Percentiles rank a stretch among this genome's conserved stretches.
These are phyloP conservation scores for Tapirus terrestris DNA, from an alignment of 2,113 vertebrate genomes.

Conservation along the genomic window DNA sequence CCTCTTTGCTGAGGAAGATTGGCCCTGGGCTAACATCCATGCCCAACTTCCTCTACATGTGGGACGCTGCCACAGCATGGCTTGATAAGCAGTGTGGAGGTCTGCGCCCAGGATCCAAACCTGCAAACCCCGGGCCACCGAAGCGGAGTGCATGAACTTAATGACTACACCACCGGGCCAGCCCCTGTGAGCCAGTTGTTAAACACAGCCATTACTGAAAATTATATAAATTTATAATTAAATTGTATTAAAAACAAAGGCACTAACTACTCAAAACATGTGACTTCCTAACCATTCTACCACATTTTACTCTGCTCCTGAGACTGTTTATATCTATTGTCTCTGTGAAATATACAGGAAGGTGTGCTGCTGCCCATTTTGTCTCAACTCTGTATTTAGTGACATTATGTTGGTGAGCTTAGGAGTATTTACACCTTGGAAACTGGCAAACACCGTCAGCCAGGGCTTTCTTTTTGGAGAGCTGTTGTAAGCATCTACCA, in stretches of 20 bases:
- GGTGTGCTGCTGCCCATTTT: rapidly evolving
- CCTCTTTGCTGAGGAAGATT: too few species aligned
- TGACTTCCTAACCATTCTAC: background rate
- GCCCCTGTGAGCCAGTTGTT: background rate
- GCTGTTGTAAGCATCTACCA: background rate
- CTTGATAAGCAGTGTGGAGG: too few species aligned
- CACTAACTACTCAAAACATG: background rate
- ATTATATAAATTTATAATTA: background rate
- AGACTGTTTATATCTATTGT: rapidly evolving
- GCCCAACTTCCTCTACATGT: too few species aligned
- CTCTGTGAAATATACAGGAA: too few species aligned
- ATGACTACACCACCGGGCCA: too few species aligned
- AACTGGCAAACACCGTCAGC: background rate
- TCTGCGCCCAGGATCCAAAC: too few species aligned
- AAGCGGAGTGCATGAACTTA: too few species aligned
- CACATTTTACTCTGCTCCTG: background rate
- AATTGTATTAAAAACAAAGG: background rate
- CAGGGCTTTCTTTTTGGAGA: background rate
- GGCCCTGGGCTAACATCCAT: too few species aligned
- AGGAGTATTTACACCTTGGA: background rate
- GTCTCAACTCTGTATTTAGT: too few species aligned
- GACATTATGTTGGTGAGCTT: background rate
- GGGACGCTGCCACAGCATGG: too few species aligned
- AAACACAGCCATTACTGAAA: background rate
- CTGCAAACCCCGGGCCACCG: too few species aligned